A percentile compares a stretch with the other conserved stretches of the same genome.
Conservation (phyloP, 2,888 invertebrate species). For the Ormyrus rosae region DNA sequence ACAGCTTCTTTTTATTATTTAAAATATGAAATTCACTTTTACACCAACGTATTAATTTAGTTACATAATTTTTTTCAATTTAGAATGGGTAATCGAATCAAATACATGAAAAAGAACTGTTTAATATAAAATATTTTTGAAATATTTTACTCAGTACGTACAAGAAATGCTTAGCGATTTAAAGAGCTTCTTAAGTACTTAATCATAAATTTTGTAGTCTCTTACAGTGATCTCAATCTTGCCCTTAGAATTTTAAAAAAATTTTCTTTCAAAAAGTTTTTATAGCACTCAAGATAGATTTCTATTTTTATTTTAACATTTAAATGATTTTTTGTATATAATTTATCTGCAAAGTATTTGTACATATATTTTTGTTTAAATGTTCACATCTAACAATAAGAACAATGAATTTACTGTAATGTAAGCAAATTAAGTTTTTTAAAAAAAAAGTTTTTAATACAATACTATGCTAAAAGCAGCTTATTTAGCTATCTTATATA, state of each 20-base stretch:
- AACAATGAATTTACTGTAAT: no score
- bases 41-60: background rate
- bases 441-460: no score
- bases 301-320: no score
- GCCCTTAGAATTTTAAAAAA: background rate
- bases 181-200: constrained; percentile 2
- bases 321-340: background rate
- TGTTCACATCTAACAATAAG: no score
- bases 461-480: no score
- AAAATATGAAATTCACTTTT: background rate
- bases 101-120: background rate
- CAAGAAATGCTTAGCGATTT: background rate
- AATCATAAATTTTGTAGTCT: background rate
- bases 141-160: constrained; percentile 16
- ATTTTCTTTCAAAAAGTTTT: background rate
- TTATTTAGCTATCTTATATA: no score
- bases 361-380: background rate
- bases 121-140: constrained; percentile 9
- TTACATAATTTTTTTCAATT: background rate
- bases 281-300: background rate
- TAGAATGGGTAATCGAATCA: no score
- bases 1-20: constrained; percentile 7
- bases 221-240: constrained; percentile 9
- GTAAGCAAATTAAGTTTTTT: no score
- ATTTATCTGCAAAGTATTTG: background rate